Evolutionary conservation across 2,113 vertebrate species (phyloP), one percentile per base, ranked within the genome.

Genomic region (Antechinus flavipes): DNA sequence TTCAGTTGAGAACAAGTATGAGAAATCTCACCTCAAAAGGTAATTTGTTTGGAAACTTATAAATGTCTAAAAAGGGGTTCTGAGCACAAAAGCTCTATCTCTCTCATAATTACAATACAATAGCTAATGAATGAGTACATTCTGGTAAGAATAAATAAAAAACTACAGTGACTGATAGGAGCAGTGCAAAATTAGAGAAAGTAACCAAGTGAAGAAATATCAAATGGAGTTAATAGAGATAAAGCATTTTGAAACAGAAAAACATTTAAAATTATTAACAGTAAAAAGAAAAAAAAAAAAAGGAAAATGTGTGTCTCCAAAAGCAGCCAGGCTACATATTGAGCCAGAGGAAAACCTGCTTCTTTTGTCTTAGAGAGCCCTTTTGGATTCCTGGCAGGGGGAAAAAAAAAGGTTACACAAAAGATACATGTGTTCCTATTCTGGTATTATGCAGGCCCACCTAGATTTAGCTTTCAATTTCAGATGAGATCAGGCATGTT

Each of bases 351-450:
- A 98, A 97, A 98, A 98, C 3, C 95, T 97, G 97, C 95, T 98
- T 98, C 98, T 98, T 95, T 97, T 98, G 98, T 98, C 97, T 98
- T 97, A 96, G 97, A 97, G 96, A 97, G n/a, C 97, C 96, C 96
- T 93, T 97, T 98, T 98, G 93, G 96, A 98, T 98, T 97, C 95
- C 95, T 97, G 96, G 53, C 76, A 95, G 91, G 46, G 46, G 46
- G 89, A 56, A 90, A 95, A 50, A 50, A 56, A 90, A 94, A 56
- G 46, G 96, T 96, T 98, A 97, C 97, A 98, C 98, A 98, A 98
- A 98, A 98, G 98, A 98, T 97, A 98, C 97, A 98, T 98, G 97
- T 98, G 98, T 98, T 98, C 97, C 96, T 97, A 98, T 98, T 96
- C 2, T 93, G 97, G 97, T 54, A 49, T 98, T 97, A 97, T 98